Conservation (phyloP, 2,113 vertebrate genomes). For the Pagrus major region DNA sequence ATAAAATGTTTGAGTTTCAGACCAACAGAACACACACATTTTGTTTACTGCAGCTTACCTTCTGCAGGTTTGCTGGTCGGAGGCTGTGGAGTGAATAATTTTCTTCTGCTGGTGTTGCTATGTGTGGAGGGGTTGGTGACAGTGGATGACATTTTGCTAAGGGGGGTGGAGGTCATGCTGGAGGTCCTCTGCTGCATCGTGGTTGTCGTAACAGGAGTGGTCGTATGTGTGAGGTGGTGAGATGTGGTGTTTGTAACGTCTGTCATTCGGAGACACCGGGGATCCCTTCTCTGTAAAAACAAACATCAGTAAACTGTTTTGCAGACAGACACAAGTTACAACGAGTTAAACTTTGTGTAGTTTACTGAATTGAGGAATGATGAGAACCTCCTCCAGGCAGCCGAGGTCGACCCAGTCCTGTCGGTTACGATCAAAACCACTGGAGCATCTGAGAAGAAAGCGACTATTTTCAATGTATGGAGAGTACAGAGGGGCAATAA, state of each 20-base stretch:
- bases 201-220: constrained; percentile 70
- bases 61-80: constrained; percentile 88
- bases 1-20: not conserved
- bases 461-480: not conserved
- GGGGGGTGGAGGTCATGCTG: constrained; percentile 34
- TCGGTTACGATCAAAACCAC: constrained; percentile 94
- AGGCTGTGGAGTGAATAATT: constrained; percentile 67
- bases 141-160: constrained; percentile 13
- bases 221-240: constrained; percentile 71
- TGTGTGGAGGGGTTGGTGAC: constrained; percentile 28
- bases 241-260: constrained; percentile 67
- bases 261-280: constrained; percentile 82
- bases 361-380: constrained; percentile 15
- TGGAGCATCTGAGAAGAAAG: constrained; percentile 90
- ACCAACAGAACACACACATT: too few species aligned
- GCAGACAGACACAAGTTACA: not conserved
- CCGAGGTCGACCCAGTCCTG: constrained; percentile 98
- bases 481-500: not conserved
- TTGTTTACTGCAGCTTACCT: constrained; percentile 72
- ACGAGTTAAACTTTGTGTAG: not conserved
- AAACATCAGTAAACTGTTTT: not conserved
- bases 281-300: constrained; percentile 87
- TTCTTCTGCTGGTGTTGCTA: constrained; percentile 78
- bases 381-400: constrained; percentile 90
- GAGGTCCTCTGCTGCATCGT: constrained; percentile 75